A percentile compares a stretch with the other conserved stretches of the same genome.
These are phyloP conservation scores for Leucozona laternaria DNA, from an alignment of 2,888 invertebrate genomes.

Conservation along the genomic window DNA sequence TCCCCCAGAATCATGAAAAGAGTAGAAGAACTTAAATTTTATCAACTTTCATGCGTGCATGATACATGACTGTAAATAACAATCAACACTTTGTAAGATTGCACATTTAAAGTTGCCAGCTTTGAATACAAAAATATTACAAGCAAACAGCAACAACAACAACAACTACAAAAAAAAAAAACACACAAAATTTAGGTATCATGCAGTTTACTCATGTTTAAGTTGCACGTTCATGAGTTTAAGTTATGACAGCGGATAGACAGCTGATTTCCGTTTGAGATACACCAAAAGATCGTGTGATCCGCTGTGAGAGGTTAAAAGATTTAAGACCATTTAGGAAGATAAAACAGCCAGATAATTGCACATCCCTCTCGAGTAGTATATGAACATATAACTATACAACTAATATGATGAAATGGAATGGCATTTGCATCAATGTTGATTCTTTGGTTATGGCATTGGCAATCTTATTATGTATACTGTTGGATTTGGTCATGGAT, in stretches of 20 bases:
- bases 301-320: conserved; percentile 58
- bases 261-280: conserved; percentile 60
- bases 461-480: not conserved
- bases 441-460: not conserved
- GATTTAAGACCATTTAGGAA: conserved; percentile 53
- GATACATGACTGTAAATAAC: conserved; percentile 28
- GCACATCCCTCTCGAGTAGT: conserved; percentile 55
- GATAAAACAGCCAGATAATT: conserved; percentile 61
- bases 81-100: conserved; percentile 46
- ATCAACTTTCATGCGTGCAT: conserved; percentile 17
- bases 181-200: conserved; percentile 43
- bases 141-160: no score
- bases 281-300: conserved; percentile 53
- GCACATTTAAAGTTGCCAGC: conserved; percentile 26
- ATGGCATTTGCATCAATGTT: conserved; percentile 12
- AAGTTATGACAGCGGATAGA: conserved; percentile 51
- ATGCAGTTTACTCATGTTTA: conserved; percentile 26
- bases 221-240: conserved; percentile 45
- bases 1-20: not conserved
- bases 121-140: conserved; percentile 23
- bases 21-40: not conserved
- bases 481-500: conserved; percentile 10
- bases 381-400: not conserved
- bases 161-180: conserved; percentile 17
- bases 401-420: conserved; percentile 32